phyloP scores from a whole-genome alignment of 2,888 invertebrate genomes.

The Sepioteuthis lessoniana region DNA sequence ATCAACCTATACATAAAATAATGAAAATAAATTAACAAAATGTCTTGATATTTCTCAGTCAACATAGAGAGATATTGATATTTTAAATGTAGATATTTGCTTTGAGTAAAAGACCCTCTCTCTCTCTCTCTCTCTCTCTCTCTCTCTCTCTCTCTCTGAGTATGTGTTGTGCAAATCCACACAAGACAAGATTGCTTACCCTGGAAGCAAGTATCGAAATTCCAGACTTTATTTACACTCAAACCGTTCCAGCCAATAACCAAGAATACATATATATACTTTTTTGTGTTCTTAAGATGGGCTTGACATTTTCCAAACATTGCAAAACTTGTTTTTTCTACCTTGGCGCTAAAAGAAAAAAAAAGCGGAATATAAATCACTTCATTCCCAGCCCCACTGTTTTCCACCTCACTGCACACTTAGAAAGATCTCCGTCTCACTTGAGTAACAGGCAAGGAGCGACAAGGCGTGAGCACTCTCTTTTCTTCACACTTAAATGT shows the following conservation, averaged over 20 bases:
- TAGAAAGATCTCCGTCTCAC: not conserved
- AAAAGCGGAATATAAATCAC: not conserved
- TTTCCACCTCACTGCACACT: not conserved
- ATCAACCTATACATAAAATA: too few species aligned
- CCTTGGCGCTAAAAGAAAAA: not conserved
- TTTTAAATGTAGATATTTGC: not conserved
- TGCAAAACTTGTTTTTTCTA: not conserved
- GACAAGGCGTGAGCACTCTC: not conserved
- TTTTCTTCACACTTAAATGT: not conserved
- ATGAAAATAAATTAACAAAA: too few species aligned
- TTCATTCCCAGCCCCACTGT: too few species aligned
- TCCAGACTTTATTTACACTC: not conserved
- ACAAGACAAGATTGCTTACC: too few species aligned
- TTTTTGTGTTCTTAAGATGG: not conserved
- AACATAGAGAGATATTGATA: not conserved
- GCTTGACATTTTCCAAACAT: slow-evolving; percentile 33
- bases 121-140: too few species aligned
- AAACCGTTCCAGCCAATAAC: not conserved
- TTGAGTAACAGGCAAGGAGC: not conserved
- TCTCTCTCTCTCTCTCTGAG: too few species aligned
- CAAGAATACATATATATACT: not conserved
- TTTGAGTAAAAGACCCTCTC: too few species aligned
- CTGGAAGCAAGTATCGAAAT: too few species aligned
- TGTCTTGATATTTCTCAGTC: too few species aligned
- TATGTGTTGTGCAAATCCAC: too few species aligned